phyloP scores from a whole-genome alignment of 2,888 invertebrate genomes.

The Leuctra nigra region DNA sequence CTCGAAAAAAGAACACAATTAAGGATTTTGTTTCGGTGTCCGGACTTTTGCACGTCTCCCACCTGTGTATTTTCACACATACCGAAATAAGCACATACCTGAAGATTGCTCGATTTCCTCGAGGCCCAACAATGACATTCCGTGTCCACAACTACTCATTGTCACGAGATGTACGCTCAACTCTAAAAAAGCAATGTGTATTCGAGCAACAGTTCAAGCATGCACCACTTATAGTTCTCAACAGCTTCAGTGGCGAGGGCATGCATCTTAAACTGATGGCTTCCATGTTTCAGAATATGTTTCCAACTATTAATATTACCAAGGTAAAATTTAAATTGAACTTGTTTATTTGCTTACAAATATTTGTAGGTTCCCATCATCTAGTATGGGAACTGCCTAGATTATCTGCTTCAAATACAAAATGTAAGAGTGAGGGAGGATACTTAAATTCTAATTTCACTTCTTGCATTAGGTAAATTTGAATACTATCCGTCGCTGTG shows the following conservation, averaged over 20 bases:
- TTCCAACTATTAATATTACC: conserved; percentile 92
- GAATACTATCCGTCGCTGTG: conserved; percentile 77
- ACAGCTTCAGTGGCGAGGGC: conserved; percentile 85
- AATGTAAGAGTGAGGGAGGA: too few relatives aligned
- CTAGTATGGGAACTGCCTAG: too few relatives aligned
- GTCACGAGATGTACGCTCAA: conserved; percentile 78
- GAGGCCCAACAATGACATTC: conserved; percentile 91
- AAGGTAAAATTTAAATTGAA: conserved; percentile 48
- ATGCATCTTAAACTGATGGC: conserved; percentile 88
- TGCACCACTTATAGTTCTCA: conserved; percentile 85
- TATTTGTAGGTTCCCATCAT: too few relatives aligned
- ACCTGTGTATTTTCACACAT: conserved; percentile 84
- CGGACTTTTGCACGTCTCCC: conserved; percentile 86
- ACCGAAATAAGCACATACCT: conserved; percentile 80
- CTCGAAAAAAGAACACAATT: conserved; percentile 83
- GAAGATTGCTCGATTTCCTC: conserved; percentile 74
- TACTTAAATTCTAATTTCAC: too few relatives aligned
- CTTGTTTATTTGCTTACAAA: too few relatives aligned
- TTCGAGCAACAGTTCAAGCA: conserved; percentile 77
- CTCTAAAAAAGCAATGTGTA: conserved; percentile 75
- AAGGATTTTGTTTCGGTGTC: conserved; percentile 93
- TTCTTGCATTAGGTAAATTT: conserved; percentile 84
- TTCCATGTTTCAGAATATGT: conserved; percentile 97
- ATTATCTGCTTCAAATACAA: too few relatives aligned
- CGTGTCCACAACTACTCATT: conserved; percentile 76